Conservation (phyloP, 2,888 invertebrate genomes). For the Campoplex capitator region DNA sequence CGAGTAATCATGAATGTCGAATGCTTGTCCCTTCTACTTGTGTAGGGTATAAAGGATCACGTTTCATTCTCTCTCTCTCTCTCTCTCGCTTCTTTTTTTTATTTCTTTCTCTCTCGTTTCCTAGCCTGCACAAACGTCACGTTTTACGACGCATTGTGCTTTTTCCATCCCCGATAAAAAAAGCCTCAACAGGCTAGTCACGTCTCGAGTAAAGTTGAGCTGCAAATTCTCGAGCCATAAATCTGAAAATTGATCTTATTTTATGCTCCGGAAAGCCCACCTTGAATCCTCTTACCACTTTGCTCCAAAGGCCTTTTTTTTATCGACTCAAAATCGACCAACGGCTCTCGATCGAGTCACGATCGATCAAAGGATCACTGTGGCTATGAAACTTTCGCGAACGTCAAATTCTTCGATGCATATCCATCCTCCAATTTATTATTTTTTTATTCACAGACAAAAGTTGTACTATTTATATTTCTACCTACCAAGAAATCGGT, state of each 20-base stretch:
- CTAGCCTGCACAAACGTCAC: slow-evolving; percentile 5
- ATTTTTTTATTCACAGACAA: not conserved
- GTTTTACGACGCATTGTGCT: slow-evolving; percentile 54
- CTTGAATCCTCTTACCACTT: slow-evolving; percentile 60
- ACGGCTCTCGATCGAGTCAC: slow-evolving; percentile 18
- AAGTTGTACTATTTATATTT: not conserved
- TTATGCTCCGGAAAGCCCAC: slow-evolving; percentile 42
- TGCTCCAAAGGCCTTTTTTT: slow-evolving; percentile 66
- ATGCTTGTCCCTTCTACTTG: slow-evolving; percentile 31
- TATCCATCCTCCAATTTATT: not conserved
- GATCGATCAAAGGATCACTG: not conserved
- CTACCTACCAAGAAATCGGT: not conserved
- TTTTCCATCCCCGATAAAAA: slow-evolving; percentile 13
- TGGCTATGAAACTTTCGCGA: not conserved
- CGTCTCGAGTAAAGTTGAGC: slow-evolving; percentile 7
- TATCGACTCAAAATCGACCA: slow-evolving; percentile 67
- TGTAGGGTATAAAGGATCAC: slow-evolving; percentile 55
- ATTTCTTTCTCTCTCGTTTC: not conserved
- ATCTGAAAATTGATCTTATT: slow-evolving; percentile 21
- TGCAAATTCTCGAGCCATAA: not conserved
- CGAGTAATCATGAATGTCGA: slow-evolving; percentile 62
- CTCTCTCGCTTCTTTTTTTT: slow-evolving; percentile 22
- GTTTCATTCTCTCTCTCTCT: slow-evolving; percentile 50
- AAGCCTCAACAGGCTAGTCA: slow-evolving; percentile 14
- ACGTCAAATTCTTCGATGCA: not conserved